Conservation (phyloP, 2,888 invertebrate genomes). For the Lasioglossum vierecki region DNA sequence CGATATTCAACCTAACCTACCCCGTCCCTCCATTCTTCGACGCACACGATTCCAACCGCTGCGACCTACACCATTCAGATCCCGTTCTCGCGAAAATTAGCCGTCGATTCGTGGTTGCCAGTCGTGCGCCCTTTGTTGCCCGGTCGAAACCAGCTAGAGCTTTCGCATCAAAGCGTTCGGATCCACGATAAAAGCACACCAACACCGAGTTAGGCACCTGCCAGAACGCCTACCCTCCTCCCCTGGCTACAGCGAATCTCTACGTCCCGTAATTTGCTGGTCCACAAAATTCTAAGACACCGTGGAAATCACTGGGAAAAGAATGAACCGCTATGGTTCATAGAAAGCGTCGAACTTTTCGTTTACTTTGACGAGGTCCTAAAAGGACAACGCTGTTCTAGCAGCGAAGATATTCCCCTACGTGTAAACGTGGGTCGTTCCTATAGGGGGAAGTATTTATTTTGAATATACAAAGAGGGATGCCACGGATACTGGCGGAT, state of each 20-base stretch:
- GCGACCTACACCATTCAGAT: slow-evolving; percentile 51
- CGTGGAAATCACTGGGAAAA: too few species aligned
- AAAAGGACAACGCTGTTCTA: neutral
- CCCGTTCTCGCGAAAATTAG: slow-evolving; percentile 58
- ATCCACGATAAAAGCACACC: slow-evolving; percentile 15
- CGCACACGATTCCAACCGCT: slow-evolving; percentile 36
- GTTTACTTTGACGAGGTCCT: neutral
- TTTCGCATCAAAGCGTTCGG: neutral
- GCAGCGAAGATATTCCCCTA: neutral
- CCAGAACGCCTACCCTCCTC: neutral
- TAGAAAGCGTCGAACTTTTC: neutral
- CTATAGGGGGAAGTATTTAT: neutral
- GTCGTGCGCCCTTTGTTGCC: slow-evolving; percentile 19
- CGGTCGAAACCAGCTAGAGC: neutral
- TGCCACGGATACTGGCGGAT: neutral
- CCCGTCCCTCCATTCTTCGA: slow-evolving; percentile 36
- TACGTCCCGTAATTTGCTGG: neutral
- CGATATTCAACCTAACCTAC: slow-evolving; percentile 37
- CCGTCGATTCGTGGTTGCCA: slow-evolving; percentile 40
- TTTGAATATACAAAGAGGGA: neutral
- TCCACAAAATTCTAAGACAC: neutral
- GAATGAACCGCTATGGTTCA: neutral
- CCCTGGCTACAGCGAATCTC: neutral
- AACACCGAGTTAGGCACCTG: slow-evolving; percentile 23
- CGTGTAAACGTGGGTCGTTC: neutral